phyloP scores from a whole-genome alignment of 1,140 invertebrate genomes.

The Bombus terrestris region DNA sequence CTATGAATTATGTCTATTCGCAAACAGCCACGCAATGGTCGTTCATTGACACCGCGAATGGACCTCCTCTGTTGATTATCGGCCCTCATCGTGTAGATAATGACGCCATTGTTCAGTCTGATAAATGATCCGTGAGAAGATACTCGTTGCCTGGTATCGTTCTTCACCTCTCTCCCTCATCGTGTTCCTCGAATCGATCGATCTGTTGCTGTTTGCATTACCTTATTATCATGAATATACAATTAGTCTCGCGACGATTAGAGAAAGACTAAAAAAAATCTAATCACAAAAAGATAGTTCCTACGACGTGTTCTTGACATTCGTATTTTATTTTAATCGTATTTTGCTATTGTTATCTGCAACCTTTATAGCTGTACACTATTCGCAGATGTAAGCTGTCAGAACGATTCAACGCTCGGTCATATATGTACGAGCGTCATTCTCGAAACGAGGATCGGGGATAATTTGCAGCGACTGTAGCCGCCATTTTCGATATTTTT shows the following conservation, averaged over 20 bases:
- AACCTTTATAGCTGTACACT: too few relatives aligned
- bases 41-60: slow-evolving; percentile 9
- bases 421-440: slow-evolving; percentile 39
- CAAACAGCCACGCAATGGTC: background rate
- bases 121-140: slow-evolving; percentile 12
- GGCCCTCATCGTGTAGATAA: background rate
- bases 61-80: background rate
- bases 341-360: too few relatives aligned
- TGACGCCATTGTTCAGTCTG: slow-evolving; percentile 23
- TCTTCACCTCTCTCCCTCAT: background rate
- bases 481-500: slow-evolving; percentile 3
- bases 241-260: too few relatives aligned
- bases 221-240: background rate
- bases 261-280: too few relatives aligned
- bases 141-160: background rate
- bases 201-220: background rate
- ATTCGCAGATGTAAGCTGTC: too few relatives aligned
- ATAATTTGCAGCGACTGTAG: background rate
- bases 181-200: background rate
- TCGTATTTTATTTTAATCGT: too few relatives aligned
- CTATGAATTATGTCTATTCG: slow-evolving; percentile 22
- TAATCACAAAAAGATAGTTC: too few relatives aligned
- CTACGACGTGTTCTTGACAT: too few relatives aligned
- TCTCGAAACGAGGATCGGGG: too few relatives aligned
- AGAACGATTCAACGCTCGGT: background rate